A percentile compares a stretch with the other conserved stretches of the same genome.
Evolutionary conservation across 1,140 invertebrate genomes (phyloP).

Genomic region (Arion vulgaris): DNA sequence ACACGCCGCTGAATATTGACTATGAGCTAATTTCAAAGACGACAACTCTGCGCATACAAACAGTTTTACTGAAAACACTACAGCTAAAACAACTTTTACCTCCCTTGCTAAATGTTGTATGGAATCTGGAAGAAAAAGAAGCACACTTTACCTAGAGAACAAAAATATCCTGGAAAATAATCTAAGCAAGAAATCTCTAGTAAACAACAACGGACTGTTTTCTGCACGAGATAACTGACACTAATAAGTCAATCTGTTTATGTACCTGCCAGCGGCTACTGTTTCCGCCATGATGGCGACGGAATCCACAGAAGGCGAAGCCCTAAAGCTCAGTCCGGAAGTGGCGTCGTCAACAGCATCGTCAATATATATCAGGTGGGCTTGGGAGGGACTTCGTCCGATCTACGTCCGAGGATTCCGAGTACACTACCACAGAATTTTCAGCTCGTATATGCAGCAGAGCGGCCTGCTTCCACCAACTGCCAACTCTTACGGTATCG

Average conservation of each 20-base stretch:
- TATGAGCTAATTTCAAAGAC: too few species aligned
- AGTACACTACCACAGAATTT: slow-evolving; percentile 60
- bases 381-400: background rate
- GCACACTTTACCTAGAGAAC: too few species aligned
- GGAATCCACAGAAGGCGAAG: slow-evolving; percentile 4
- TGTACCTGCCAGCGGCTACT: slow-evolving; percentile 25
- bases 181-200: too few species aligned
- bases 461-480: slow-evolving; percentile 52
- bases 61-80: too few species aligned
- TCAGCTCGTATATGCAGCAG: slow-evolving; percentile 61
- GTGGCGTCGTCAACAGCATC: slow-evolving; percentile 53
- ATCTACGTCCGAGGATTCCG: slow-evolving; percentile 31
- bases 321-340: slow-evolving; percentile 29
- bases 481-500: slow-evolving; percentile 50
- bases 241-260: background rate
- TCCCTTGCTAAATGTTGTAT: too few species aligned
- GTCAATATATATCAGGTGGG: slow-evolving; percentile 61
- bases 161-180: too few species aligned
- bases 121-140: too few species aligned
- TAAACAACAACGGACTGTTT: too few species aligned
- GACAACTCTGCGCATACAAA: too few species aligned
- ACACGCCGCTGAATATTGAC: too few species aligned
- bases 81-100: too few species aligned
- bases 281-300: slow-evolving; percentile 32
- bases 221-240: too few species aligned